phyloP scores from a whole-genome alignment of 2,888 invertebrate genomes.

The Tipula unca region DNA sequence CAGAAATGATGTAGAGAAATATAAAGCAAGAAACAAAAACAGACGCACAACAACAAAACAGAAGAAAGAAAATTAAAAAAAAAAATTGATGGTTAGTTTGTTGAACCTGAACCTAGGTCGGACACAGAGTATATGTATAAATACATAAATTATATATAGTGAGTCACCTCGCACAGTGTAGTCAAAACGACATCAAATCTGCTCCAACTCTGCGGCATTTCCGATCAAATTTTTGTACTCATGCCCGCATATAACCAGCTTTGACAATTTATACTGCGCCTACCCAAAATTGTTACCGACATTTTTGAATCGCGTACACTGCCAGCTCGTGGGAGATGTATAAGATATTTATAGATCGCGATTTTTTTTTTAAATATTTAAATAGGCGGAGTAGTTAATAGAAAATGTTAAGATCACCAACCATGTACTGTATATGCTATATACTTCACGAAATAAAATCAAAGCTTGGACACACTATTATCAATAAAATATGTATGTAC shows the following conservation, averaged over 20 bases:
- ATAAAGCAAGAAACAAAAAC: not conserved
- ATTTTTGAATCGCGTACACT: not conserved
- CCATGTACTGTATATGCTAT: not conserved
- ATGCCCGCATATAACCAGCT: not conserved
- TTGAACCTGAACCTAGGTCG: constrained; percentile 8
- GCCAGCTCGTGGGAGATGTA: not conserved
- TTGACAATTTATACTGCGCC: not conserved
- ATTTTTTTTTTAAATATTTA: not conserved
- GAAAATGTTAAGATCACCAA: not conserved
- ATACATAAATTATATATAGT: not conserved
- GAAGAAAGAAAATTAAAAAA: not conserved
- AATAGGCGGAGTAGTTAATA: not conserved
- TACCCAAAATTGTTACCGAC: not conserved
- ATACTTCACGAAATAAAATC: not conserved
- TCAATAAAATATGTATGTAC: not conserved
- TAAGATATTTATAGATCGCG: not conserved
- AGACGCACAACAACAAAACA: not conserved
- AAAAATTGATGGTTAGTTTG: not conserved
- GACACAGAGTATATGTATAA: not conserved
- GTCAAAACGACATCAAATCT: not conserved
- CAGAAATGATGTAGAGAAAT: not conserved
- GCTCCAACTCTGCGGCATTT: not conserved
- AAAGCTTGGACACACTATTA: not conserved
- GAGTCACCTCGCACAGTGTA: too few relatives aligned
- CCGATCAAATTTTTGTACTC: not conserved